Percentiles rank a stretch among this genome's conserved stretches.
Evolutionary conservation across 2,888 invertebrate genomes (phyloP).

Genomic region (Drosophila rubida): DNA sequence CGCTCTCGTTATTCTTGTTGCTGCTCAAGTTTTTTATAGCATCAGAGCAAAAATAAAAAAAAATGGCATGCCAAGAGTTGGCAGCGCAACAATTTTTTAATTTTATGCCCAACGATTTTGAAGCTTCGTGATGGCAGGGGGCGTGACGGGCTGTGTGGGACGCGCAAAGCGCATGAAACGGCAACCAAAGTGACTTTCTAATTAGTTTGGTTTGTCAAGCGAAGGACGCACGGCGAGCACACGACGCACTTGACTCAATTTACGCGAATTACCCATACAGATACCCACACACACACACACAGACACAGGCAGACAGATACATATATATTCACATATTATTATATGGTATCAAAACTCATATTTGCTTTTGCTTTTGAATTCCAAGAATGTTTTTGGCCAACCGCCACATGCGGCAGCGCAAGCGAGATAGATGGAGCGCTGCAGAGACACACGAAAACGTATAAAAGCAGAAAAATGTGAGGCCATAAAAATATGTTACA

Average conservation of each 20-base stretch:
- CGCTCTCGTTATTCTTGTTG: background rate
- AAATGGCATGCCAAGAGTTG: constrained; percentile 37
- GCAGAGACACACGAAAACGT: constrained; percentile 44
- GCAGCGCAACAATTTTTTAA: constrained; percentile 66
- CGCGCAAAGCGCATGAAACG: constrained; percentile 41
- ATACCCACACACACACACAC: constrained; percentile 11
- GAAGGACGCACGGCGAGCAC: constrained; percentile 50
- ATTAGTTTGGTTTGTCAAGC: constrained; percentile 75
- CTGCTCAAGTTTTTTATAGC: constrained; percentile 7
- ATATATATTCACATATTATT: constrained; percentile 7
- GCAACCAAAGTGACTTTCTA: constrained; percentile 77
- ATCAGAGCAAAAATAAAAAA: background rate
- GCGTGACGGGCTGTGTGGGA: background rate
- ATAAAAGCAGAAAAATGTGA: constrained; percentile 64
- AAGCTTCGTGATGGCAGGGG: background rate
- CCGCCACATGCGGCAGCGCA: background rate
- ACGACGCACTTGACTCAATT: constrained; percentile 77
- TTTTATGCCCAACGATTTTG: constrained; percentile 73
- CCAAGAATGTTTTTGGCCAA: constrained; percentile 62
- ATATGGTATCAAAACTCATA: constrained; percentile 69
- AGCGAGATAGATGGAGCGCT: background rate
- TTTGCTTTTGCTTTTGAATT: constrained; percentile 73
- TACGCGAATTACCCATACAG: constrained; percentile 43
- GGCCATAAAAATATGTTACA: constrained; percentile 79
- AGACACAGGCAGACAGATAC: constrained; percentile 16